These are phyloP conservation scores for Brienomyrus longianalis DNA, from an alignment of 2,113 vertebrate species.

Conservation along the genomic window DNA sequence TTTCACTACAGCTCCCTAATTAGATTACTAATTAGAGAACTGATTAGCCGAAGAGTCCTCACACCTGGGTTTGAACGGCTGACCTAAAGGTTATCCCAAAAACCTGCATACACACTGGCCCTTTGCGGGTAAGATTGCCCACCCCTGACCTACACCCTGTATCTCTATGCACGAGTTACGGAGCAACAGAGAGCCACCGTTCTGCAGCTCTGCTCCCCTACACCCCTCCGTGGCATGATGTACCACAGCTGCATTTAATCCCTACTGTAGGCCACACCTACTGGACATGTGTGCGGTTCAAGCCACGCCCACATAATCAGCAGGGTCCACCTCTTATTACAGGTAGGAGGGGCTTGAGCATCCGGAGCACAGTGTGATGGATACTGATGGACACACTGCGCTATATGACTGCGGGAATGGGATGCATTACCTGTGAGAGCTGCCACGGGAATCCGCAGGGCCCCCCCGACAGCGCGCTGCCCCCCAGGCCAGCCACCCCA, in stretches of 20 bases:
- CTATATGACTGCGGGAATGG: constrained; percentile 49
- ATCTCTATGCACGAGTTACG: neutral
- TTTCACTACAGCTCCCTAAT: neutral
- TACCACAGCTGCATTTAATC: neutral
- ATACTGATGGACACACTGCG: neutral
- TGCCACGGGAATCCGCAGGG: constrained; percentile 76
- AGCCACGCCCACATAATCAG: neutral
- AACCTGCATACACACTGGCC: neutral
- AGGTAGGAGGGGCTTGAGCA: neutral
- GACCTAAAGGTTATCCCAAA: neutral
- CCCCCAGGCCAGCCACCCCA: constrained; percentile 58
- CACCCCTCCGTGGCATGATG: neutral
- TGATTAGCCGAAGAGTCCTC: neutral
- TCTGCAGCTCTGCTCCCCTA: neutral
- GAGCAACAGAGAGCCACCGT: neutral
- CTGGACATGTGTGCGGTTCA: neutral
- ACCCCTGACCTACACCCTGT: neutral
- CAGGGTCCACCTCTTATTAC: neutral
- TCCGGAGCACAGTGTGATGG: neutral
- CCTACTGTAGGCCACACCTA: neutral
- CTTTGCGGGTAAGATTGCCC: neutral
- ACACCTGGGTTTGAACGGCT: neutral
- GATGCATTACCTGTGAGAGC: constrained; percentile 83
- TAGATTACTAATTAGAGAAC: neutral
- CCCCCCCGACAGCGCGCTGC: constrained; percentile 52